Base-by-base conservation (phyloP, 2,888 invertebrate species). In the Tenthredo notha region DNA sequence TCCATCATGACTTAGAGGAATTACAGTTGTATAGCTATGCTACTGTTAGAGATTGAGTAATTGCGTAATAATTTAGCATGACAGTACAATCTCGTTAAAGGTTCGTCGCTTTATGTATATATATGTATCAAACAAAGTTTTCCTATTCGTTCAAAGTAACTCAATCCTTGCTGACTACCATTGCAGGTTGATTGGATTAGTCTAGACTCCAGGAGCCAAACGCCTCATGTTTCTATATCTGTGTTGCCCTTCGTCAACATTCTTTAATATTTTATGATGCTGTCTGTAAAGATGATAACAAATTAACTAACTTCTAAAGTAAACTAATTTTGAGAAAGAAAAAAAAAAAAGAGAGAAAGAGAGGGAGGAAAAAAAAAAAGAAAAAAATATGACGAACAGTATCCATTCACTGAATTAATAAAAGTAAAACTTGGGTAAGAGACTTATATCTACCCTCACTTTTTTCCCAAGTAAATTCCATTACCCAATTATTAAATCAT, bases 61-160 rank as follows among this genome's bases (percentile, higher is more conserved):
- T 74, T 74, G 43, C 10, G 43, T 12, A 74, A 74, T 74, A 43
- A 74, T 74, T 74, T 74, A 74, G 43, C 43, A 21, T 43, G 74
- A 74, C 74, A 43, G 21, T 43, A 21, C n/a, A 74, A 74, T 43
- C 74, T 25, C 74, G 40, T 74, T 74, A 43, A 74, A 74, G 74
- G 25, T 74, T 21, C n/a, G 12, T 25, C 25, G 74, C 21, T 9
- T 74, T 74, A 43, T 74, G 12, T 10, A 37, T 37, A 37, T 10
- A 33, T 33, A 37, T 37, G 7, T 37, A 74, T 40, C 21, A 21
- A 21, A 21, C 21, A 43, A 74, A 47, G 21, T 74, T 74, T 74
- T 10, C 43, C 74, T 43, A 43, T 74, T 74, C 25, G 43, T 74
- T 74, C 10, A 10, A n/a, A 25, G 25, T 74, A 74, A 74, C 25